A percentile compares a stretch with the other conserved stretches of the same genome.
phyloP scores from a whole-genome alignment of 2,888 invertebrate species.

The Kryphioiulus occultus region DNA sequence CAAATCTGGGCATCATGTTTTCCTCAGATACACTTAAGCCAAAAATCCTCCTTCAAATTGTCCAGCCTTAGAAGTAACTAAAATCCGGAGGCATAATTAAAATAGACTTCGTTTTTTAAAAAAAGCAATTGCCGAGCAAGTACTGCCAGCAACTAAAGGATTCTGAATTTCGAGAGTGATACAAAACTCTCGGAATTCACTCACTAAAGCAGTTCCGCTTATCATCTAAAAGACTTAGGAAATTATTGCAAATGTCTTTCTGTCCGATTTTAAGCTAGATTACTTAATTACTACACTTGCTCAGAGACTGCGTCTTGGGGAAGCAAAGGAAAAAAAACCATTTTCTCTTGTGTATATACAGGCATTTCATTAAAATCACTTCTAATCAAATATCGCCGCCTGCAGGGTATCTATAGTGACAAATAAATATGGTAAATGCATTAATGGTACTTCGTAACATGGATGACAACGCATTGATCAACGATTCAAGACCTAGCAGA shows the following conservation, averaged over 20 bases:
- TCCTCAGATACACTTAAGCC: neutral
- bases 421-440: conserved; percentile 18
- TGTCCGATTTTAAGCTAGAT: neutral
- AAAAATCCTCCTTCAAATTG: neutral
- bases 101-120: neutral
- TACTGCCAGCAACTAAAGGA: neutral
- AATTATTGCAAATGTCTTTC: neutral
- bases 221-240: neutral
- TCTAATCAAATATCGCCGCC: neutral
- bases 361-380: neutral
- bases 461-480: neutral
- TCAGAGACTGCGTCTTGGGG: neutral
- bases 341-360: neutral
- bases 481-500: neutral
- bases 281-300: neutral
- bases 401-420: neutral
- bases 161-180: neutral
- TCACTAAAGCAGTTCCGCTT: neutral
- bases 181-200: neutral
- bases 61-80: neutral
- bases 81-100: neutral
- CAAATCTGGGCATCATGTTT: neutral
- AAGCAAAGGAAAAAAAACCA: neutral
- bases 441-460: neutral
- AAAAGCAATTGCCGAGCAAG: neutral